phyloP scores from a whole-genome alignment of 2,888 invertebrate species.

The Diarsia dahlii region DNA sequence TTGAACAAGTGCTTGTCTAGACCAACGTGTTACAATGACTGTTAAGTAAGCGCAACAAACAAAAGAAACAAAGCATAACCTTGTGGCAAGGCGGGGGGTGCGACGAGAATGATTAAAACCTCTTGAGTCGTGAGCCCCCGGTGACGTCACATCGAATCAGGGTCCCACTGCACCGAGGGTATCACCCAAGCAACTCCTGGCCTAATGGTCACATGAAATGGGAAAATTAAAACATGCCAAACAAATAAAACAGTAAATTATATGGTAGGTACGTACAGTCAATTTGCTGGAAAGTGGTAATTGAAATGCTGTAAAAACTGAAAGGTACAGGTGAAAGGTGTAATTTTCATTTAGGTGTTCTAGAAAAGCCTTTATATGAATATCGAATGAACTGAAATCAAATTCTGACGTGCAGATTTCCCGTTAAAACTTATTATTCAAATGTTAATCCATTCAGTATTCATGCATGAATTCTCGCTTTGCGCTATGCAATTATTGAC shows the following conservation, averaged over 20 bases:
- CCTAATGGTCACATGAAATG: slow-evolving; percentile 69
- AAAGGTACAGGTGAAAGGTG: not conserved
- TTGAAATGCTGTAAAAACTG: slow-evolving; percentile 22
- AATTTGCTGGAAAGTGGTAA: slow-evolving; percentile 15
- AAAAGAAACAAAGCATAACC: slow-evolving; percentile 75
- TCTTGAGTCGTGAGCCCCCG: slow-evolving; percentile 56
- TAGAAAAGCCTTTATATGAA: slow-evolving; percentile 2
- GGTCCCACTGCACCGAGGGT: slow-evolving; percentile 86
- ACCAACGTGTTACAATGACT: slow-evolving; percentile 45
- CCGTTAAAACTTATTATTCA: slow-evolving; percentile 9
- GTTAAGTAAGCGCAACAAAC: slow-evolving; percentile 63
- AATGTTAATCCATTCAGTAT: slow-evolving; percentile 6
- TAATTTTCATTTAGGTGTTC: slow-evolving; percentile 12
- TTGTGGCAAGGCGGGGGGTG: slow-evolving; percentile 70
- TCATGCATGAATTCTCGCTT: slow-evolving; percentile 21
- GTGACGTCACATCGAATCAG: slow-evolving; percentile 78
- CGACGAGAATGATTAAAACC: slow-evolving; percentile 68
- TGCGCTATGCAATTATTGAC: not conserved
- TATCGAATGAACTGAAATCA: slow-evolving; percentile 11
- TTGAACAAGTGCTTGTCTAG: slow-evolving; percentile 14
- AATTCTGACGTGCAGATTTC: slow-evolving; percentile 13
- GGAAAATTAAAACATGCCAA: slow-evolving; percentile 61
- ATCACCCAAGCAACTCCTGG: slow-evolving; percentile 86
- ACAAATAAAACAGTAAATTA: slow-evolving; percentile 28
- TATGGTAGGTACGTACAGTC: slow-evolving; percentile 1